Base-by-base conservation (phyloP, 2,113 vertebrate genomes). In the Sturnus vulgaris region DNA sequence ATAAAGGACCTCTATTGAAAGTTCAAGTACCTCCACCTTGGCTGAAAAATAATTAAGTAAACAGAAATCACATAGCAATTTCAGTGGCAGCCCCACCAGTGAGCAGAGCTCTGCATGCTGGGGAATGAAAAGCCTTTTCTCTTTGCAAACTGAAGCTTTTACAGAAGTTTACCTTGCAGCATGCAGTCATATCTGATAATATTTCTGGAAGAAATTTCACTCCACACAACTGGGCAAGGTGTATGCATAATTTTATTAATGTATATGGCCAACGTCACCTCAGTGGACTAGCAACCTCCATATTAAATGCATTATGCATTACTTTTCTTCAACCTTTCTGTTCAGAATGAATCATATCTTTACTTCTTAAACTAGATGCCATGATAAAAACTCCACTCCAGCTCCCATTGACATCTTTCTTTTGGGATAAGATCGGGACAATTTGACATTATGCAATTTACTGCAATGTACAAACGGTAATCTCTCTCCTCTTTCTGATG, bases 361-460 rank as follows among this genome's bases (percentile, higher is more conserved):
- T 83, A 47, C 31, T 90, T 68, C 60, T 78, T 70, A 90, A 94
- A 81, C 64, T 71, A 71, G 76, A 64, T 92, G n/a, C 35, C 2
- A 0, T 49, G 82, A 88, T 80, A 92, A 86, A 94, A 93, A 22
- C 17, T 19, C 21, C 42, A 24, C 59, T 86, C 52, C 22, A 19
- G 11, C 60, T 81, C 60, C 56, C 60, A 80, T 81, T 60, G 49
- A 11, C 5, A 10, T 78, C 76, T 77, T 90, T 86, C 47, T 90
- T 93, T 93, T 28, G 68, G 85, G 71, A 80, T 77, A 70, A 85
- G 71, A 82, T 86, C 1, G 0, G 59, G 56, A 72, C 46, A 89
- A 92, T 92, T 79, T 94, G 89, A 81, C 72, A 88, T 82, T 77
- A 83, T 60, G 92, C 39, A 70, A 79, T 90, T 90, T 86, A 73